These are phyloP conservation scores for Boloria selene DNA, from an alignment of 2,888 invertebrate genomes.

Conservation along the genomic window DNA sequence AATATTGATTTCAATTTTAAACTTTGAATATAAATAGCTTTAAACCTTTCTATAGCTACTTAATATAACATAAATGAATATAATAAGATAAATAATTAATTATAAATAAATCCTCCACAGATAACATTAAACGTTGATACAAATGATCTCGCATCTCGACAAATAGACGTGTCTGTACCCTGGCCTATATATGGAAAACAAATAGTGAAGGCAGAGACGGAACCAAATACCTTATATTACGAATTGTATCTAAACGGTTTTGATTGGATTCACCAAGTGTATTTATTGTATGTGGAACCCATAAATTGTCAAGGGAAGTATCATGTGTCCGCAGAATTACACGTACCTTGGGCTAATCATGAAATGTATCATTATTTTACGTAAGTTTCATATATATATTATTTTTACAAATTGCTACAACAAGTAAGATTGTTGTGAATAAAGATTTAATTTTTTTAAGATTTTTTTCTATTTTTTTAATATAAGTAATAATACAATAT, in stretches of 20 bases:
- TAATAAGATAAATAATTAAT: neutral
- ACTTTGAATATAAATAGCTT: too few relatives aligned
- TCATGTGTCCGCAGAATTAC: conserved; percentile 83
- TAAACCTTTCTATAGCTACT: neutral
- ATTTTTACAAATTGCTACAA: too few relatives aligned
- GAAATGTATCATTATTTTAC: conserved; percentile 83
- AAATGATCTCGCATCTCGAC: conserved; percentile 74
- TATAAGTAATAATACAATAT: too few relatives aligned
- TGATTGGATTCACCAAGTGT: conserved; percentile 82
- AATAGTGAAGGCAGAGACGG: conserved; percentile 78
- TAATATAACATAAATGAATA: neutral
- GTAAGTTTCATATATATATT: conserved; percentile 63
- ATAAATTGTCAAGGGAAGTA: conserved; percentile 68
- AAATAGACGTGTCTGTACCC: conserved; percentile 64
- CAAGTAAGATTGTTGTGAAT: neutral
- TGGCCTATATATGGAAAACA: conserved; percentile 57
- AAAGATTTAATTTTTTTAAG: too few relatives aligned
- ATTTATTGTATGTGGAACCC: conserved; percentile 83
- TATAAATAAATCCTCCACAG: conserved; percentile 61
- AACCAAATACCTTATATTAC: conserved; percentile 82
- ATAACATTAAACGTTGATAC: conserved; percentile 85
- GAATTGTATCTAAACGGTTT: conserved; percentile 83
- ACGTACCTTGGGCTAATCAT: conserved; percentile 86
- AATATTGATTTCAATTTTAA: too few relatives aligned
- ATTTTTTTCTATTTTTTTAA: too few relatives aligned